phyloP scores from a whole-genome alignment of 2,797 vertebrate genomes.

The Siniperca undulata region DNA sequence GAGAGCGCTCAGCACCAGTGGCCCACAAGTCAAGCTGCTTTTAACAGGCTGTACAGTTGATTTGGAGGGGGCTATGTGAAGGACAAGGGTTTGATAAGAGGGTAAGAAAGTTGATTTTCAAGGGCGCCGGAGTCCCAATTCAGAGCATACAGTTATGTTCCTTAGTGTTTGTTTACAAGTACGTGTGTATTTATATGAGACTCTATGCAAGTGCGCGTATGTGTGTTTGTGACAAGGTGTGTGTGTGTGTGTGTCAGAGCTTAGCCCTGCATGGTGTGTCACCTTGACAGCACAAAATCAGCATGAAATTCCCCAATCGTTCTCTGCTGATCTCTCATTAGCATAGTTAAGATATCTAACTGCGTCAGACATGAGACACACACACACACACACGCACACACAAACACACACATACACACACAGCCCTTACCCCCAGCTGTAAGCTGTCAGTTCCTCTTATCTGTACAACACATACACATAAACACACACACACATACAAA shows the following conservation, averaged over 20 bases:
- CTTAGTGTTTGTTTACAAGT: conserved; percentile 52
- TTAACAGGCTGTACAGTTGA: conserved; percentile 72
- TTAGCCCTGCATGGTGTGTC: conserved; percentile 74
- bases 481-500: conserved; percentile 68
- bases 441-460: conserved; percentile 87
- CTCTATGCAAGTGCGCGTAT: conserved; percentile 15
- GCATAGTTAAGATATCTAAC: conserved; percentile 87
- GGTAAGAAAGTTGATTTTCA: conserved; percentile 76
- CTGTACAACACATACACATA: conserved; percentile 77
- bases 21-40: conserved; percentile 78
- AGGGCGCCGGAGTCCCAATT: conserved; percentile 68
- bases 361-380: conserved; percentile 80
- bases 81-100: conserved; percentile 79
- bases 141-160: conserved; percentile 50
- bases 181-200: conserved; percentile 45
- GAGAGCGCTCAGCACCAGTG: conserved; percentile 74
- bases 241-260: conserved; percentile 45
- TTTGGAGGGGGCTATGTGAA: conserved; percentile 60
- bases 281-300: conserved; percentile 83
- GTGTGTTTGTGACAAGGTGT: conserved; percentile 25
- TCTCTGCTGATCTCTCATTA: conserved; percentile 85
- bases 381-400: conserved; percentile 38
- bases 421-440: conserved; percentile 84
- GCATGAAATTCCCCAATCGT: conserved; percentile 85
- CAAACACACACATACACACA: conserved; percentile 48